Evolutionary conservation across 2,888 invertebrate species (phyloP), one percentile per base, ranked within the genome.

Genomic region (Drosophila percnosoma): DNA sequence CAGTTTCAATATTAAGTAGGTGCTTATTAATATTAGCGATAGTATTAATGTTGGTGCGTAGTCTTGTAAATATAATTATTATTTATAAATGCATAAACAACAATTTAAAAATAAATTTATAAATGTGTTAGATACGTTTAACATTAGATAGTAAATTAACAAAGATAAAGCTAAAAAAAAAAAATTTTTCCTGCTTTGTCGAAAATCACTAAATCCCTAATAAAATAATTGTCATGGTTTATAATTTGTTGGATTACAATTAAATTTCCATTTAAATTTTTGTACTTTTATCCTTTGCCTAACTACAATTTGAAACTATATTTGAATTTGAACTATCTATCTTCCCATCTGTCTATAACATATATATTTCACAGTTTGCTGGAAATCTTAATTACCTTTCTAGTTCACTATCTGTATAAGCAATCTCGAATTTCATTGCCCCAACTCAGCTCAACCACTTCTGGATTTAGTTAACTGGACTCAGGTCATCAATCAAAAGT

Each of bases 401-500:
- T 33, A 13, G 15, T 33, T 54, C 29, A 21, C 48, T 21, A 60
- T 59, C 72, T 40, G 36, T 38, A 60, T 34, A 42, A 60, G 64
- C 45, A 77, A 57, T 70, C 62, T 79, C 40, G 31, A 65, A 71
- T 78, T 64, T 74, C 55, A 64, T 48, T 61, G 51, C 21, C 58
- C 42, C 29, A 55, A 61, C 61, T 65, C n/a, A 54, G 49, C 60
- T 58, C 49, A 48, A 34, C 36, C 55, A 55, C 38, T 45, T 59
- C 29, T 15, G 45, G 68, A 45, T 60, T 65, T 51, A 63, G 48
- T 64, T 79, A 73, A 63, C 78, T 64, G 69, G 52, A 69, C 73
- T 49, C 63, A 65, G 85, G 58, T 73, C 82, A 83, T 88, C 83
- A 83, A 86, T 88, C 89, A 86, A 78, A 73, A 68, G 64, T 62